phyloP scores from a whole-genome alignment of 2,113 vertebrate species.

The Montifringilla adamsi region DNA sequence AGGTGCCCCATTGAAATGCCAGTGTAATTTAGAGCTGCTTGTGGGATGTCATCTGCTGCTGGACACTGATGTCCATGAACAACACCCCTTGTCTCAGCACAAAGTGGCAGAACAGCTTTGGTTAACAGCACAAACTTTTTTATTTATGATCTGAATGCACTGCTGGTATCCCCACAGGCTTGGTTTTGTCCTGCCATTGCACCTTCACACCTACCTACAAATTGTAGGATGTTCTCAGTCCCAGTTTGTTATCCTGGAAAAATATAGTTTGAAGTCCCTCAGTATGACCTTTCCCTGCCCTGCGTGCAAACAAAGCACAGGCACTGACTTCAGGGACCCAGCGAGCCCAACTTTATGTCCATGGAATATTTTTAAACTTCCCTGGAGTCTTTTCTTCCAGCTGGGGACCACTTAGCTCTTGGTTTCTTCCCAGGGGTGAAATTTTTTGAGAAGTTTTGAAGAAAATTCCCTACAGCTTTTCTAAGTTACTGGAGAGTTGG shows the following conservation, averaged over 20 bases:
- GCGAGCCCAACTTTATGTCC: accelerated
- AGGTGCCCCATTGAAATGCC: not conserved
- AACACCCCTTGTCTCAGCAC: not conserved
- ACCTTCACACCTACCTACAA: not conserved
- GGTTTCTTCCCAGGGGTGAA: not conserved
- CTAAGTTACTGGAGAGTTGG: not conserved
- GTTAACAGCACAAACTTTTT: not conserved
- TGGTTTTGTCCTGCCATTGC: not conserved
- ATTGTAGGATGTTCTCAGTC: not conserved
- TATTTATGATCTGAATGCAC: not conserved
- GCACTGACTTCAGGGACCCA: not conserved
- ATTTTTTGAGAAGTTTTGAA: constrained; percentile 39
- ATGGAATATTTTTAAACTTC: not conserved
- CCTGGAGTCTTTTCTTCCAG: not conserved
- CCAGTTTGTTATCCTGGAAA: not conserved
- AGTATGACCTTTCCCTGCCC: not conserved
- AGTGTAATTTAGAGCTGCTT: not conserved
- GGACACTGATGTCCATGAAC: not conserved
- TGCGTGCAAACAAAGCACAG: not conserved
- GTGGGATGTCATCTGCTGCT: not conserved
- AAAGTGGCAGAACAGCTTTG: not conserved
- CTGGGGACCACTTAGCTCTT: not conserved
- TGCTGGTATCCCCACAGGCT: not conserved
- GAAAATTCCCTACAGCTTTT: constrained; percentile 54
- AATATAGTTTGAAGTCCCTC: not conserved